Evolutionary conservation across 2,888 invertebrate species (phyloP), one percentile per base, ranked within the genome.

Genomic region (Patella ulyssiponensis): DNA sequence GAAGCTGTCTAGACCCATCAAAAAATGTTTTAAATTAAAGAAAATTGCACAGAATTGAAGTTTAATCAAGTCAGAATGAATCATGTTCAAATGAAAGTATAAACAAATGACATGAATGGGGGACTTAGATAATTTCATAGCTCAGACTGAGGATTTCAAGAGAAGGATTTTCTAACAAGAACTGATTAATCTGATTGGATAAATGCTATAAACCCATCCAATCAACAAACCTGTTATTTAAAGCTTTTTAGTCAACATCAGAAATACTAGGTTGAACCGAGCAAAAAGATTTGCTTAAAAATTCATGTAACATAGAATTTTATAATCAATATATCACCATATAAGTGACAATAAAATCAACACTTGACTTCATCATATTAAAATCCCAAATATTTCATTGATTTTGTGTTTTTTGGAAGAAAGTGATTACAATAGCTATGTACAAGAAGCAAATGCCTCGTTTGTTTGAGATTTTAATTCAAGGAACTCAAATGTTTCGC

Each of bases 221-320:
- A 64, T 64, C 64, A 64, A 23, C 64, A 23, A 64, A 23, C 64
- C 64, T 64, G 64, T 64, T 64, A 23, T 64, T 44, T 44, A 44
- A 44, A 44, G 44, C 44, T 44, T 44, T 44, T 44, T 7, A 44
- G 7, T 44, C 44, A 44, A 44, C 44, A 44, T 44, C 44, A 44
- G 27, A 44, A 64, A 64, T 23, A 23, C 23, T 64, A 64, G 64
- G 64, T 64, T 64, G 44, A 44, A 44, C 23, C 23, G 23, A 64
- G 23, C 20, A 23, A 64, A 64, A 64, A 64, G 2, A 64, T 64
- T 12, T 23, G 20, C 64, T 23, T 23, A 64, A 64, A 56, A 64
- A 20, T 20, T 20, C 64, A 23, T 23, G 23, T 44, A 44, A 44
- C 9, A 44, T 44, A 44, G 44, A 44, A 44, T 44, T 44, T 44